Evolutionary conservation across 1,140 invertebrate species (phyloP).

Genomic region (Apis cerana): DNA sequence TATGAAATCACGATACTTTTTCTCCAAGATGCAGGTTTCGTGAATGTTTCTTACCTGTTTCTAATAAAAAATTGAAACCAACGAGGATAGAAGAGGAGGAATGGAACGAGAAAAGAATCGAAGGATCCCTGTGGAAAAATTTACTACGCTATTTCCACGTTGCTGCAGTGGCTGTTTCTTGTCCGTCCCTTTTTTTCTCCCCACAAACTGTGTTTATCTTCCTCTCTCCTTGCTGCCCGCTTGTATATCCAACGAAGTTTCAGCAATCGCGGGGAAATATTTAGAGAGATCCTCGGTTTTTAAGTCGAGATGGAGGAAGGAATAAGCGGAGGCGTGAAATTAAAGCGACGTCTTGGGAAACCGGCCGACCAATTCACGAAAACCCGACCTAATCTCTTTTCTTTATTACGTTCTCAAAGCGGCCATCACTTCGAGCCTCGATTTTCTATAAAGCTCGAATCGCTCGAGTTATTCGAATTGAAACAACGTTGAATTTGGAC

Average conservation of each 20-base stretch:
- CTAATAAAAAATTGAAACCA: neutral
- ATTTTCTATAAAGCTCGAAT: neutral
- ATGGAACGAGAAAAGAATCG: neutral
- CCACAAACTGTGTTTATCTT: neutral
- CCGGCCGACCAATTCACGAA: conserved; percentile 17
- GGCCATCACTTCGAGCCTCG: neutral
- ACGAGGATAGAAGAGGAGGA: too few species aligned
- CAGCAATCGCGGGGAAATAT: conserved; percentile 41
- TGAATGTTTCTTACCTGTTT: neutral
- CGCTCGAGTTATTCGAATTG: too few species aligned
- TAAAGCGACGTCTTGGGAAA: conserved; percentile 45
- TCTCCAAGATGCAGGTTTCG: too few species aligned
- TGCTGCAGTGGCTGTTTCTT: neutral
- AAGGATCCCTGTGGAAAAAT: conserved; percentile 22
- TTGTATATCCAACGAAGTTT: neutral
- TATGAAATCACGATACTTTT: neutral
- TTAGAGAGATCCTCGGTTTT: conserved; percentile 35
- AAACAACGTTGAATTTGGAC: too few species aligned
- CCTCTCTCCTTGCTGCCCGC: neutral
- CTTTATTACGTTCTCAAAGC: conserved; percentile 36
- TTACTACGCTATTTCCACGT: conserved; percentile 24
- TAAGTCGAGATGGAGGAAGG: conserved; percentile 22
- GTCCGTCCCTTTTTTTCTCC: neutral
- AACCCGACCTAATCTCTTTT: conserved; percentile 38
- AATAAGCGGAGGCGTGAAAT: conserved; percentile 49